Evolutionary conservation across 2,888 invertebrate genomes (phyloP).

Genomic region (Nomada ruficornis): DNA sequence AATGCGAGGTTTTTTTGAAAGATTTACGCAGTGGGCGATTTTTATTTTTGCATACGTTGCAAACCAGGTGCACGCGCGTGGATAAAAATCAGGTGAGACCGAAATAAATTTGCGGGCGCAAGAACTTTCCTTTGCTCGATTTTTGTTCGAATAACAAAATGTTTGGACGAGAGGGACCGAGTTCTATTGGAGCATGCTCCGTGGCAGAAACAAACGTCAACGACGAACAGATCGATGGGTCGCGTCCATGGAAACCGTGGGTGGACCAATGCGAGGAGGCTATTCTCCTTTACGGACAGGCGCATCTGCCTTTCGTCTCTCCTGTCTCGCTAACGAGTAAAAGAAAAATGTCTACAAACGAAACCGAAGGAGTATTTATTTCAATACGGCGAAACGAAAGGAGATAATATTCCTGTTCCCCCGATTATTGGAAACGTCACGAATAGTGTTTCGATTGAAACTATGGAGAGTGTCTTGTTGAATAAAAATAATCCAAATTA

Average conservation of each 20-base stretch:
- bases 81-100: too few species aligned
- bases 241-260: conserved; percentile 83
- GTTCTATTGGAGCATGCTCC: conserved; percentile 73
- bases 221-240: conserved; percentile 80
- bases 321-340: not conserved
- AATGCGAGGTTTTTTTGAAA: too few species aligned
- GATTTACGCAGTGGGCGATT: too few species aligned
- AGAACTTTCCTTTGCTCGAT: not conserved
- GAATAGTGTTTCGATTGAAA: not conserved
- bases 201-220: conserved; percentile 73
- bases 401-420: too few species aligned
- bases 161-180: conserved; percentile 30
- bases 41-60: rapidly evolving
- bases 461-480: too few species aligned
- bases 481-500: too few species aligned
- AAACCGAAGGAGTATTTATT: conserved; percentile 8
- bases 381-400: too few species aligned
- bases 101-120: not conserved
- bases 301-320: conserved; percentile 61
- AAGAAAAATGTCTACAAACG: conserved; percentile 15
- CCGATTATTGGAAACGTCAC: not conserved
- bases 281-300: conserved; percentile 65
- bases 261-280: conserved; percentile 72
- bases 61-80: too few species aligned
- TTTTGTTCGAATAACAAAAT: conserved; percentile 28